Evolutionary conservation across 2,888 invertebrate species (phyloP), one percentile per base, ranked within the genome.

Genomic region (Steromphala cineraria): DNA sequence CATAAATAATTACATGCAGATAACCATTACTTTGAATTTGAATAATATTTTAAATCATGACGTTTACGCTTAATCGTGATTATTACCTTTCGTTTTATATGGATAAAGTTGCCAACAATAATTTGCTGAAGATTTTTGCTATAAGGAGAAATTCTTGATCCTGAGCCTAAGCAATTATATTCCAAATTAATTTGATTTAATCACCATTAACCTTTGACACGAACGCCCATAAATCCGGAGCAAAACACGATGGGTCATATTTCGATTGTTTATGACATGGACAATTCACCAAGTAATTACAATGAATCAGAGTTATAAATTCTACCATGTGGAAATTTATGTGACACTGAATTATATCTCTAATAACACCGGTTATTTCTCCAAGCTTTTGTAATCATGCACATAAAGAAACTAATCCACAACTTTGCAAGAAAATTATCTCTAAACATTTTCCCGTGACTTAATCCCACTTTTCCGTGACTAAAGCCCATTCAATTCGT

Each of bases 111-210:
- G 1, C 46, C 13, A 46, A 46, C 10, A 46, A 46, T 46, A 8
- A 46, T 10, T 5, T 46, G 4, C 10, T 46, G 46, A 46, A 46
- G 46, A 46, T 46, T 46, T 46, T 5, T 46, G 46, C 13, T 46
- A 10, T 46, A 5, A 46, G 13, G 46, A 46, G 46, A 46, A 4
- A 46, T 10, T 46, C 10, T 46, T 46, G 46, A 46, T 46, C 46
- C 46, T 13, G 10, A 46, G 46, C 46, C 46, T 46, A 46, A 46
- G 46, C 62, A 62, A 62, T 62, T 62, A 62, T 62, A 62, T 62
- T 62, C 62, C 28, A 62, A 62, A 62, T 62, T 62, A 62, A 62
- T 62, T 62, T 62, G 62, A 62, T 62, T 28, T 28, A 62, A 62
- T 62, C 28, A 28, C 62, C 62, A 62, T 62, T 62, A 62, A 62